These are phyloP conservation scores for Tinea semifulvella DNA, from an alignment of 2,888 invertebrate genomes.

Conservation along the genomic window DNA sequence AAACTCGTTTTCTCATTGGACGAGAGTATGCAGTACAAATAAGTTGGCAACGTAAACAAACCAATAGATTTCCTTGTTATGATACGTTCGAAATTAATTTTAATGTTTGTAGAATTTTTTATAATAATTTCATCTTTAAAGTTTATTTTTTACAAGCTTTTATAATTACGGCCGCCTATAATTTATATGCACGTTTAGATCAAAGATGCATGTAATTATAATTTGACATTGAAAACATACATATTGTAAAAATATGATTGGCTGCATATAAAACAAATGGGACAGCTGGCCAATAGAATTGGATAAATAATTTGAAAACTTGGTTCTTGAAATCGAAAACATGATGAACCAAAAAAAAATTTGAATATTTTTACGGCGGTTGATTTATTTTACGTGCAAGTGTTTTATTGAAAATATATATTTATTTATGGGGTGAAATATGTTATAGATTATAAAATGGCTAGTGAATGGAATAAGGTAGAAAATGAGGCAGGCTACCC, in stretches of 20 bases:
- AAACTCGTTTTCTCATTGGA: background rate
- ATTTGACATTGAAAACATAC: background rate
- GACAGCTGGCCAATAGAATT: no score
- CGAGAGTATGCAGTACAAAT: background rate
- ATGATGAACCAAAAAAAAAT: background rate
- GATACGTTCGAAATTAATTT: conserved; percentile 7
- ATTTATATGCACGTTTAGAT: background rate
- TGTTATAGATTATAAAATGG: conserved; percentile 28
- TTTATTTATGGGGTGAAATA: background rate
- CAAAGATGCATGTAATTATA: background rate
- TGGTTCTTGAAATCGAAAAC: conserved; percentile 2
- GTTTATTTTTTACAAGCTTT: background rate
- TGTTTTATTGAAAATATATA: background rate
- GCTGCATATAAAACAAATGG: background rate
- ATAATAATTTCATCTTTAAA: background rate
- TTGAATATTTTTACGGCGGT: conserved; percentile 37
- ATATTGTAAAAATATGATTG: background rate
- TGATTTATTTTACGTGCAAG: conserved; percentile 18
- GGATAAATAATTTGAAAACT: no score
- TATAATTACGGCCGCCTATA: background rate
- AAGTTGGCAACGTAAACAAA: conserved; percentile 1
- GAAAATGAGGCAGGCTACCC: conserved; percentile 70
- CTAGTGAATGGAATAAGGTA: conserved; percentile 59
- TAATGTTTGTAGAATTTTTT: background rate
- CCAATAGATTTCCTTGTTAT: conserved; percentile 8